Evolutionary conservation across 2,888 invertebrate genomes (phyloP).

Genomic region (Erebia palarica): DNA sequence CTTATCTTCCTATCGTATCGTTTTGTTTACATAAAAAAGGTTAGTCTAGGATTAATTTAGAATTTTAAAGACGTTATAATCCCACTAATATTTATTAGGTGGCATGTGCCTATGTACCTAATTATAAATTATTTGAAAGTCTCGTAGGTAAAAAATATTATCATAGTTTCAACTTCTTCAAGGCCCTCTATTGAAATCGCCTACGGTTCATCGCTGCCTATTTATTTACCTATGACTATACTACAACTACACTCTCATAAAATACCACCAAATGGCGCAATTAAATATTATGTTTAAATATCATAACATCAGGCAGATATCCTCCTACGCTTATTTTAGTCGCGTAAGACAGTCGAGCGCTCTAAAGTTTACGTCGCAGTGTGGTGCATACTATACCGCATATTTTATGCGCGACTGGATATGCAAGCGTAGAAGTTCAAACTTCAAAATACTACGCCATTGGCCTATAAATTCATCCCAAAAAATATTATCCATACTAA

Average conservation of each 20-base stretch:
- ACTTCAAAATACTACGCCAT: too few species aligned
- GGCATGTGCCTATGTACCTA: neutral
- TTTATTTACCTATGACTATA: neutral
- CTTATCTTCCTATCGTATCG: neutral
- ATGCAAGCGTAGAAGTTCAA: too few species aligned
- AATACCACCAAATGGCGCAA: neutral
- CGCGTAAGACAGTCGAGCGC: too few species aligned
- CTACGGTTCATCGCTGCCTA: neutral
- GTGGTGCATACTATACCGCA: too few species aligned
- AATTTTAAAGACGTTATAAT: slow-evolving; percentile 1
- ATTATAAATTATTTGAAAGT: neutral
- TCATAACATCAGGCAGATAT: neutral
- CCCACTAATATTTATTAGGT: neutral
- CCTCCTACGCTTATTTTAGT: too few species aligned
- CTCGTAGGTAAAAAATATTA: neutral
- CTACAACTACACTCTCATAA: neutral
- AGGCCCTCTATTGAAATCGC: neutral
- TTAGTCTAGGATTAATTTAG: slow-evolving; percentile 4
- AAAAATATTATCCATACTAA: too few species aligned
- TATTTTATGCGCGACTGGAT: too few species aligned
- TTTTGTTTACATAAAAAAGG: neutral
- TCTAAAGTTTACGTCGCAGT: too few species aligned
- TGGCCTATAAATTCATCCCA: too few species aligned
- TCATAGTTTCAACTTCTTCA: neutral
- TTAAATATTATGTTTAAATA: neutral